Evolutionary conservation across 2,113 vertebrate genomes (phyloP).

Genomic region (Rhea americana): DNA sequence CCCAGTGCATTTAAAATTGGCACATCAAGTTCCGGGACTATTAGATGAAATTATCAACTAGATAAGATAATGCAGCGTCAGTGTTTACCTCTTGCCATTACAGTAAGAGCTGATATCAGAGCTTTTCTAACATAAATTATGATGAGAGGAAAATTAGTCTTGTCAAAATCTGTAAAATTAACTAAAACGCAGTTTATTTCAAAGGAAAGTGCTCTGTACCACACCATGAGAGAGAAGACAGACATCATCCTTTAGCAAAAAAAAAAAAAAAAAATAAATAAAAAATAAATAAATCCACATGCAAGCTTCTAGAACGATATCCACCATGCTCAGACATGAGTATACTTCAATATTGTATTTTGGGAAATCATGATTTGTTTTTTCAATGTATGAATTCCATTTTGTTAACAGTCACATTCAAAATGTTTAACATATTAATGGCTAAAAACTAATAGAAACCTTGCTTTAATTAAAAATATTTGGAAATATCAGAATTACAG

Average conservation of each 20-base stretch:
- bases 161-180: background rate
- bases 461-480: background rate
- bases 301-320: background rate
- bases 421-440: background rate
- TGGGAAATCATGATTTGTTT: background rate
- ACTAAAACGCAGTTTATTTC: background rate
- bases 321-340: background rate
- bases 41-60: slow-evolving; percentile 46
- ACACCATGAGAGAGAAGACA: rapidly evolving
- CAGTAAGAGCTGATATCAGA: background rate
- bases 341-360: background rate
- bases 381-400: background rate
- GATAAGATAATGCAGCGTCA: slow-evolving; percentile 32
- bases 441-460: background rate
- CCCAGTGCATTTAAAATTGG: slow-evolving; percentile 6
- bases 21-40: slow-evolving; percentile 40
- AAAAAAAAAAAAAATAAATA: background rate
- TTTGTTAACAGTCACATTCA: background rate
- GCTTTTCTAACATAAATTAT: background rate
- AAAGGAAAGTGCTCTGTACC: background rate
- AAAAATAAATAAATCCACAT: too few species aligned
- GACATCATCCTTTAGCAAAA: background rate
- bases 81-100: slow-evolving; percentile 22
- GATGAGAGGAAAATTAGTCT: background rate
- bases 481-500: background rate